Percentiles rank a stretch among this genome's conserved stretches.
phyloP scores from a whole-genome alignment of 2,888 invertebrate genomes.

The Zaprionus obscuricornis region DNA sequence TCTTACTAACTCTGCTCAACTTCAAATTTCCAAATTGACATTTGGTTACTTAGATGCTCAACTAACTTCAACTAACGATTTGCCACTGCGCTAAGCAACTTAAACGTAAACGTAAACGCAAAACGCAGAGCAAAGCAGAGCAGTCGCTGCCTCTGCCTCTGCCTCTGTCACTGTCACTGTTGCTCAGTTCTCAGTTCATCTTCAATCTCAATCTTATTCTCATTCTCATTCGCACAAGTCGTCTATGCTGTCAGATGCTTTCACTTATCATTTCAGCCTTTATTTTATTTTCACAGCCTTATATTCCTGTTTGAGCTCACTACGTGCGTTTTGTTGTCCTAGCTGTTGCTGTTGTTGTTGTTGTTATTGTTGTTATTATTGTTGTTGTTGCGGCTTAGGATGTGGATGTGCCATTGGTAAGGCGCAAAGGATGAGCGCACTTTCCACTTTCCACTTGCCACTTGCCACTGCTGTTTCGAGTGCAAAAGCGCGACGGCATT shows the following conservation, averaged over 20 bases:
- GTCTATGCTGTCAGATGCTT: slow-evolving; percentile 47
- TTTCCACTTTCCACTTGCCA: no score
- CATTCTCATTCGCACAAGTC: no score
- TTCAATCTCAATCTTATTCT: neutral
- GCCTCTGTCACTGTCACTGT: no score
- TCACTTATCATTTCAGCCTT: slow-evolving; percentile 67
- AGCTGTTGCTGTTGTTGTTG: slow-evolving; percentile 28
- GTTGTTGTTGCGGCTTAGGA: slow-evolving; percentile 61
- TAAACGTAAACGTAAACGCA: no score
- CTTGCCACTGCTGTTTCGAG: slow-evolving; percentile 42
- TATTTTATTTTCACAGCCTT: slow-evolving; percentile 75
- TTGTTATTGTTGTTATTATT: slow-evolving; percentile 17
- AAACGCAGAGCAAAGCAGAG: no score
- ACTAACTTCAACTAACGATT: no score
- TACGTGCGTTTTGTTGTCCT: slow-evolving; percentile 39
- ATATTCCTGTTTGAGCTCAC: slow-evolving; percentile 51
- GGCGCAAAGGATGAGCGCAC: slow-evolving; percentile 61
- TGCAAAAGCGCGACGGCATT: slow-evolving; percentile 62
- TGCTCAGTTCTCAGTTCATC: no score
- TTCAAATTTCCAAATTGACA: no score
- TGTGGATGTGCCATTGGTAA: slow-evolving; percentile 36
- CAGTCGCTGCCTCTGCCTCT: no score
- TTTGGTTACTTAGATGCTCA: no score
- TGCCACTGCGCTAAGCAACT: no score
- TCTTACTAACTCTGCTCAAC: no score